Conservation (phyloP, 2,888 invertebrate species). For the Cryptus viduatorius region DNA sequence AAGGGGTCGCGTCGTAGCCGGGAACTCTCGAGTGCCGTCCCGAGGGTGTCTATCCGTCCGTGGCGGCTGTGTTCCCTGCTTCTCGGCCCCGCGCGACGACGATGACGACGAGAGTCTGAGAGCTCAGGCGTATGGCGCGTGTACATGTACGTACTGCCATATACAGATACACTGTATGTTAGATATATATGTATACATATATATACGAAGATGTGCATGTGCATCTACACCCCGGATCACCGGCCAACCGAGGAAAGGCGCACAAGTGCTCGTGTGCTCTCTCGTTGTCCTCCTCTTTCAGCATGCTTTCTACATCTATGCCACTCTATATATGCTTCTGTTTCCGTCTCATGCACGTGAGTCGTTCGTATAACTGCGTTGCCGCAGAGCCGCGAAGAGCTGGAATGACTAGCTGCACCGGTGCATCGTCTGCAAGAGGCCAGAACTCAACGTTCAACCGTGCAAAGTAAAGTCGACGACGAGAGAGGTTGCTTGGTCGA, state of each 20-base stretch:
- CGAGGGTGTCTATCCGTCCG: constrained; percentile 79
- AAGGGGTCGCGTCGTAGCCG: constrained; percentile 68
- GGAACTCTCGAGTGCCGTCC: constrained; percentile 70
- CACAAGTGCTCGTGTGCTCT: constrained; percentile 73
- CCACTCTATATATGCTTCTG: constrained; percentile 16
- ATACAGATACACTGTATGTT: not conserved
- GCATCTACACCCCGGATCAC: constrained; percentile 34
- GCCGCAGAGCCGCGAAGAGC: constrained; percentile 27
- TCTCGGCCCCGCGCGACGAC: constrained; percentile 46
- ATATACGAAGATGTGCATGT: constrained; percentile 25
- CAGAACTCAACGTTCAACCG: constrained; percentile 46
- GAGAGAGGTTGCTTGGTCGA: constrained; percentile 40
- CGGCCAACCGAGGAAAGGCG: constrained; percentile 76
- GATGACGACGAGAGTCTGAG: constrained; percentile 72
- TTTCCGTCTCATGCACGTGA: constrained; percentile 26
- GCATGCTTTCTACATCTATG: constrained; percentile 13
- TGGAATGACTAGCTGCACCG: constrained; percentile 36
- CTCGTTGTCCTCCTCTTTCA: constrained; percentile 24
- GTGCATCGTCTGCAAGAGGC: constrained; percentile 36
- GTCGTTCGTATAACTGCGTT: constrained; percentile 23
- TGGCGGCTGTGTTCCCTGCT: constrained; percentile 75
- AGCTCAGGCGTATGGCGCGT: constrained; percentile 60
- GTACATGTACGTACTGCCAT: constrained; percentile 26
- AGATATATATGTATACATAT: not conserved
- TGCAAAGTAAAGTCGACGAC: constrained; percentile 51